Percentiles rank a stretch among this genome's conserved stretches.
Evolutionary conservation across 2,888 invertebrate genomes (phyloP).

Genomic region (Phyto melanocephala): DNA sequence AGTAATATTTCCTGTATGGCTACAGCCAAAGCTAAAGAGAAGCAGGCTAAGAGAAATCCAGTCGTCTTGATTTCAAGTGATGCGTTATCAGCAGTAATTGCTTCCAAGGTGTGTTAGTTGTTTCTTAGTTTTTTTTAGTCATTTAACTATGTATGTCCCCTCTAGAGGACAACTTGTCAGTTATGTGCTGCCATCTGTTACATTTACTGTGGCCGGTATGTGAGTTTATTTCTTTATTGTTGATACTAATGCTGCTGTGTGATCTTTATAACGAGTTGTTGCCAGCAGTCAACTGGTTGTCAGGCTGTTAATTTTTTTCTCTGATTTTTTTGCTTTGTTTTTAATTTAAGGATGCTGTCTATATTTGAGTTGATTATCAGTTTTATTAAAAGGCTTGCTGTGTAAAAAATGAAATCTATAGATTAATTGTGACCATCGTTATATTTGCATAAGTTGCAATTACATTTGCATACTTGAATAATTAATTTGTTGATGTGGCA

Average conservation of each 20-base stretch:
- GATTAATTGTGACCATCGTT: conserved; percentile 25
- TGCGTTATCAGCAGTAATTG: conserved; percentile 51
- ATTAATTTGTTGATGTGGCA: conserved; percentile 17
- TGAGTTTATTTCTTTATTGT: conserved; percentile 11
- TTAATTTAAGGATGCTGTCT: conserved; percentile 48
- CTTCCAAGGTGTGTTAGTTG: conserved; percentile 52
- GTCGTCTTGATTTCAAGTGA: conserved; percentile 45
- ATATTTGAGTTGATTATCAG: conserved; percentile 49
- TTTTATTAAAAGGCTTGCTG: conserved; percentile 46
- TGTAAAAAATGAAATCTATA: conserved; percentile 21
- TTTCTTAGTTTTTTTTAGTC: background rate
- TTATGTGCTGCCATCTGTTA: background rate
- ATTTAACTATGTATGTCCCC: background rate
- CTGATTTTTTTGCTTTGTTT: background rate
- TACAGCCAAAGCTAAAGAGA: background rate
- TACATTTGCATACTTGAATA: conserved; percentile 19
- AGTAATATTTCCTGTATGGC: conserved; percentile 48
- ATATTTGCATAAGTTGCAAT: conserved; percentile 31
- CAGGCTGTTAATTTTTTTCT: background rate
- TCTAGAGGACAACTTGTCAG: conserved; percentile 28
- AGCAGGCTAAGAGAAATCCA: background rate
- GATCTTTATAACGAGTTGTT: conserved; percentile 38
- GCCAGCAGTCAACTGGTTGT: conserved; percentile 40
- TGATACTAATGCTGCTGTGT: background rate
- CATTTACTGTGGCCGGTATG: background rate